Evolutionary conservation across 2,797 vertebrate species (phyloP), one percentile per base, ranked within the genome.

Genomic region (Pipistrellus kuhlii): DNA sequence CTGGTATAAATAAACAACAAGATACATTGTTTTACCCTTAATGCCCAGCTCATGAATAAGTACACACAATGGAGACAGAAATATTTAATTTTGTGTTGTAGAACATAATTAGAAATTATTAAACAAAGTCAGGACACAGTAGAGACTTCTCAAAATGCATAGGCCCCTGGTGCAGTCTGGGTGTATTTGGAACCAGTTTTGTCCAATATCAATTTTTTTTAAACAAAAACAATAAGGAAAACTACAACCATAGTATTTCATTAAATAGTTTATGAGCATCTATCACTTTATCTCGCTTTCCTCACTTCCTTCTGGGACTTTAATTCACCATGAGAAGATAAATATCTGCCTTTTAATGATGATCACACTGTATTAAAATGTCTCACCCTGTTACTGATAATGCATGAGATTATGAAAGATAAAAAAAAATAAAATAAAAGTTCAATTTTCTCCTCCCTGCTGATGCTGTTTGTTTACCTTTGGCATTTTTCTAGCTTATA

Each of bases 11-110:
- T 97, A 98, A 98, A 97, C 95, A 98, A 96, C 68, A 78, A 97
- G 90, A 85, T 97, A 95, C 83, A 96, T 96, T 96, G 91, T 97
- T 97, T 97, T 97, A 97, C 1, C 0, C 93, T 96, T 98, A 97
- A 98, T 97, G 93, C 51, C 85, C 78, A 96, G 69, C 91, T 98
- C 95, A 97, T 97, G 96, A 97, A 98, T 96, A 98, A 97, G 62
- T 97, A 93, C 87, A 88, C 84, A 96, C 77, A 96, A 90, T 10
- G 17, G 96, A 97, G 93, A 96, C 1, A 97, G 96, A 98, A 98
- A 97, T 98, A 98, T 97, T 97, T 97, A 97, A 97, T 97, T 97
- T 96, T 94, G 89, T 95, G 91, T 97, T 97, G 96, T 95, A 97
- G 90, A 97, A 96, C 97, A 97, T 94, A 96, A 97, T 98, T 97